phyloP scores from a whole-genome alignment of 2,113 vertebrate genomes.

The Sigmodon hispidus region DNA sequence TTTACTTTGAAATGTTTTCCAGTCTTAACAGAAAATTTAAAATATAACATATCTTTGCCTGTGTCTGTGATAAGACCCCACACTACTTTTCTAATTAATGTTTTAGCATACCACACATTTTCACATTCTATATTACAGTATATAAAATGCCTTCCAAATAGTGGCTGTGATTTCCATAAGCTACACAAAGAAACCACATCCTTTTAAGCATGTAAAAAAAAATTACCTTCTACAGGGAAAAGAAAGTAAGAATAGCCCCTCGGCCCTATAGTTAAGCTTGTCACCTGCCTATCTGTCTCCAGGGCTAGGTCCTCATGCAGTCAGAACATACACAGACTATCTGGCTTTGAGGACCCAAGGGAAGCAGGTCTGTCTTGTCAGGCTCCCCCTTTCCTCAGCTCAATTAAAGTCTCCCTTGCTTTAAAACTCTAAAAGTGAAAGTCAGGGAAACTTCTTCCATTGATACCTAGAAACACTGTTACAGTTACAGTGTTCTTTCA shows the following conservation, averaged over 20 bases:
- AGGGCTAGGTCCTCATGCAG: not conserved
- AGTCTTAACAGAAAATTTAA: slow-evolving; percentile 25
- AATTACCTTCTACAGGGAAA: not conserved
- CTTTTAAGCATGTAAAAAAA: not conserved
- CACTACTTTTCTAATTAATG: not conserved
- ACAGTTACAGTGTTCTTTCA: not conserved
- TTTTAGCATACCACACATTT: not conserved
- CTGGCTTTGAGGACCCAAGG: not conserved
- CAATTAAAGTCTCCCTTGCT: not conserved
- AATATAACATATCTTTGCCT: not conserved
- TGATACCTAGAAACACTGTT: not conserved
- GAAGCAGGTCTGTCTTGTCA: not conserved
- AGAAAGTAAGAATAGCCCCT: not conserved
- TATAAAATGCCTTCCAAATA: not conserved
- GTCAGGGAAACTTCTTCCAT: slow-evolving; percentile 21
- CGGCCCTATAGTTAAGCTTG: not conserved
- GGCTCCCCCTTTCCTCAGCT: not conserved
- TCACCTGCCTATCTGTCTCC: not conserved
- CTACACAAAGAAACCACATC: not conserved
- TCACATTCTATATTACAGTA: not conserved
- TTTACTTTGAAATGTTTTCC: not conserved
- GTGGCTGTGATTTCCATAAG: slow-evolving; percentile 18
- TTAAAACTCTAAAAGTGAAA: slow-evolving; percentile 46
- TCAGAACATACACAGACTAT: not conserved
- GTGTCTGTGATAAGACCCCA: not conserved